Evolutionary conservation across 2,113 vertebrate species (phyloP), one percentile per base, ranked within the genome.

Genomic region (Malurus cyaneus): DNA sequence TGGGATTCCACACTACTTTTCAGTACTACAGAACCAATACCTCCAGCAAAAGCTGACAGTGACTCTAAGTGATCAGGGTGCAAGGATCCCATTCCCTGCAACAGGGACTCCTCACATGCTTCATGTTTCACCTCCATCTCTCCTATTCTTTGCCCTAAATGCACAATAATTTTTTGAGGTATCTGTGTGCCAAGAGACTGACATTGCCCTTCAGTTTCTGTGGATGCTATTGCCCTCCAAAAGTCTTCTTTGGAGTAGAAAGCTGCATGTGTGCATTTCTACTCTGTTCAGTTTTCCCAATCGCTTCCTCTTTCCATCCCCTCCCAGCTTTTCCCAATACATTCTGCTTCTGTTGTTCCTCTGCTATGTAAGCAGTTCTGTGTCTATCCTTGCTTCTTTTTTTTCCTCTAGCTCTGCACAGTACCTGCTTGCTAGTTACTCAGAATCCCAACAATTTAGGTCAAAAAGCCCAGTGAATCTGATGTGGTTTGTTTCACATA

Each of bases 401-500:
- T 83, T 31, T 60, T 9, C 9, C 47, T 52, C 84, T 42, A 89
- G 54, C 76, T 86, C 67, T 82, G 71, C 88, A 77, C 29, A 77
- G 52, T 78, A 67, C 71, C 89, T 88, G 66, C 50, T 83, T 87
- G 88, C 69, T 93, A 76, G 94, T 91, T 96, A 88, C 80, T 84
- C 80, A 96, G 86, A 73, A 93, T 94, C 69, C 41, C 0, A 82
- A 62, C 67, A 96, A 95, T 94, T 93, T 96, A 94, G 97, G 96
- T 96, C 86, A 97, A 91, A 96, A 91, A 96, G 88, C 93, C 65
- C 13, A 3, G 80, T 87, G 80, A 93, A 96, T 96, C 96, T 92
- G 92, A 93, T 94, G 87, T 83, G 81, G 88, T 74, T 96, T 92
- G 92, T 96, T 97, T 97, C 94, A 88, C 88, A 83, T 67, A 71